phyloP scores from a whole-genome alignment of 2,113 vertebrate genomes.

The Cinclus cinclus region DNA sequence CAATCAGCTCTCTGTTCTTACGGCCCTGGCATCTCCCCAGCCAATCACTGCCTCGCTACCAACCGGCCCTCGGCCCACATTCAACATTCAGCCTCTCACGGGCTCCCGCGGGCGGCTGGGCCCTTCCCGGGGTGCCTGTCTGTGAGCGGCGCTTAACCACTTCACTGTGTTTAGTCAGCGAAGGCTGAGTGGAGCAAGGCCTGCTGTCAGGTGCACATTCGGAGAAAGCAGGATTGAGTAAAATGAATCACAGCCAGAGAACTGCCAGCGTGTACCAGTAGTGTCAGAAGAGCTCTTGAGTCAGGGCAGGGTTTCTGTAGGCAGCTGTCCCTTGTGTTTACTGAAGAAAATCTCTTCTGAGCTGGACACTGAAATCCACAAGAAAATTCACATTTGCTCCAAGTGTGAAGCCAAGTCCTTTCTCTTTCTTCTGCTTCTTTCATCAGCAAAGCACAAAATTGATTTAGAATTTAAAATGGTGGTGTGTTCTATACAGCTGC shows the following conservation, averaged over 20 bases:
- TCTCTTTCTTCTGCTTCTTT: not conserved
- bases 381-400: not conserved
- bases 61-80: not conserved
- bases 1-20: not conserved
- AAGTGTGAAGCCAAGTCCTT: not conserved
- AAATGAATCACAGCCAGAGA: not conserved
- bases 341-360: not conserved
- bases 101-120: not conserved
- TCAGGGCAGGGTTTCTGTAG: not conserved
- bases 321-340: not conserved
- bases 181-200: not conserved
- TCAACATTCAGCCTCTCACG: not conserved
- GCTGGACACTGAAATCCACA: not conserved
- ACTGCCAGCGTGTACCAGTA: rapidly evolving
- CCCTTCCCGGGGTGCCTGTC: not conserved
- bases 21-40: not conserved
- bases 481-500: not conserved
- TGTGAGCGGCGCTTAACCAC: too few species aligned
- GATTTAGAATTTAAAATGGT: not conserved
- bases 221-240: not conserved
- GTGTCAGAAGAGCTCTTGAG: not conserved
- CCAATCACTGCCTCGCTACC: not conserved
- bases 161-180: not conserved
- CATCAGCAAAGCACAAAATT: not conserved
- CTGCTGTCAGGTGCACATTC: rapidly evolving